Evolutionary conservation across 1,140 invertebrate genomes (phyloP).

Genomic region (Harlomillsia oculata): DNA sequence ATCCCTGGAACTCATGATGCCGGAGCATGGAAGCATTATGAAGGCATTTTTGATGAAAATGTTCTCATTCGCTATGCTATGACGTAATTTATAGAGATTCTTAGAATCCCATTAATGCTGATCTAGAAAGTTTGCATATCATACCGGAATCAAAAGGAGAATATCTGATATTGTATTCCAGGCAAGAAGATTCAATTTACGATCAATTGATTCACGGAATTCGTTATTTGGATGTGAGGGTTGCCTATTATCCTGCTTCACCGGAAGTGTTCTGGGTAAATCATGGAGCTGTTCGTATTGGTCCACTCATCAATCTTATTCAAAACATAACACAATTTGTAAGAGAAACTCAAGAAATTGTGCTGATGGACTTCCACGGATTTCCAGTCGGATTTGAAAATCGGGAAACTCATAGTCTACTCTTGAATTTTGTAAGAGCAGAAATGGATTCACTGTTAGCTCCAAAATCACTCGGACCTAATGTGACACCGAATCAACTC

Average conservation of each 20-base stretch:
- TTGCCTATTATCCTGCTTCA: constrained; percentile 44
- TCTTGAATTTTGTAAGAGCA: constrained; percentile 15
- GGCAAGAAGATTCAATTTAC: constrained; percentile 51
- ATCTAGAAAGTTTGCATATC: background rate
- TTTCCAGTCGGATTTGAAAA: constrained; percentile 42
- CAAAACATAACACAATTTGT: constrained; percentile 54
- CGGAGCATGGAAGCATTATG: constrained; percentile 46
- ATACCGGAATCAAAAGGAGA: background rate
- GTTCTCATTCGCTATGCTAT: constrained; percentile 45
- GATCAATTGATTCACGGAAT: constrained; percentile 50
- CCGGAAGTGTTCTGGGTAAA: constrained; percentile 56
- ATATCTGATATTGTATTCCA: constrained; percentile 26
- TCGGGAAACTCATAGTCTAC: constrained; percentile 4
- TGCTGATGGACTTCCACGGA: constrained; percentile 54
- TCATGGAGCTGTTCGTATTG: constrained; percentile 56
- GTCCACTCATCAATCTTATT: constrained; percentile 52
- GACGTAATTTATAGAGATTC: constrained; percentile 33
- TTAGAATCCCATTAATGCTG: constrained; percentile 6
- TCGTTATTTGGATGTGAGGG: constrained; percentile 51
- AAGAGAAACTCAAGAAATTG: constrained; percentile 51
- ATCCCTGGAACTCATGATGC: constrained; percentile 57
- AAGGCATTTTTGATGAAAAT: constrained; percentile 39
- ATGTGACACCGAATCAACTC: constrained; percentile 26
- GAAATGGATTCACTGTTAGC: constrained; percentile 13
- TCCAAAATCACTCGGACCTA: constrained; percentile 8